A percentile compares a stretch with the other conserved stretches of the same genome.
phyloP scores from a whole-genome alignment of 1,140 invertebrate genomes.

The Ips nitidus region DNA sequence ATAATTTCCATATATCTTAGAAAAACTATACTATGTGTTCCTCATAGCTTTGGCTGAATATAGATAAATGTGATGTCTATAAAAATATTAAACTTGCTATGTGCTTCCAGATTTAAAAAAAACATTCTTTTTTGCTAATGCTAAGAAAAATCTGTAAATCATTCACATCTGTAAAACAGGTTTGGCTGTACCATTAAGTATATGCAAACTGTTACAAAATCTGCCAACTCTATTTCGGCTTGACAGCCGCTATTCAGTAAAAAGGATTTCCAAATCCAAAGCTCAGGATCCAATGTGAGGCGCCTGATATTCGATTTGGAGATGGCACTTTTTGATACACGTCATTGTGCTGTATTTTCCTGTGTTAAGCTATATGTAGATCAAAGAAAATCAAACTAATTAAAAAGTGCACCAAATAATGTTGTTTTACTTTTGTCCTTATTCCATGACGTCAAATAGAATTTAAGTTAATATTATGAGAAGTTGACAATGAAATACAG shows the following conservation, averaged over 20 bases:
- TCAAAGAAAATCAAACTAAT: conserved; percentile 23
- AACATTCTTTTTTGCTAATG: neutral
- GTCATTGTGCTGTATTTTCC: conserved; percentile 33
- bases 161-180: conserved; percentile 2
- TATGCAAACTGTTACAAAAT: conserved; percentile 8
- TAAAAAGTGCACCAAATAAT: conserved; percentile 9
- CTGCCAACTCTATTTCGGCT: neutral
- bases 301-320: conserved; percentile 1
- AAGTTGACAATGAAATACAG: too few relatives aligned
- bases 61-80: conserved; percentile 34
- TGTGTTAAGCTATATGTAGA: conserved; percentile 32
- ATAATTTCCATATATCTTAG: conserved; percentile 14
- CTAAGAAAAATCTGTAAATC: neutral
- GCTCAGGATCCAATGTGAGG: conserved; percentile 29
- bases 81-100: conserved; percentile 31
- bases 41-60: conserved; percentile 30
- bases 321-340: conserved; percentile 3
- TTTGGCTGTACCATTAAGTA: neutral
- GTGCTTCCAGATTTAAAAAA: conserved; percentile 29
- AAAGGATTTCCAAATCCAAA: conserved; percentile 12
- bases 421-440: neutral
- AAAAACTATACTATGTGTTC: conserved; percentile 31
- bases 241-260: conserved; percentile 23
- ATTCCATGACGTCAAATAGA: too few relatives aligned
- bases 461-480: too few relatives aligned